A percentile compares a stretch with the other conserved stretches of the same genome.
Conservation (phyloP, 2,113 vertebrate genomes). For the Tachuris rubrigastra region DNA sequence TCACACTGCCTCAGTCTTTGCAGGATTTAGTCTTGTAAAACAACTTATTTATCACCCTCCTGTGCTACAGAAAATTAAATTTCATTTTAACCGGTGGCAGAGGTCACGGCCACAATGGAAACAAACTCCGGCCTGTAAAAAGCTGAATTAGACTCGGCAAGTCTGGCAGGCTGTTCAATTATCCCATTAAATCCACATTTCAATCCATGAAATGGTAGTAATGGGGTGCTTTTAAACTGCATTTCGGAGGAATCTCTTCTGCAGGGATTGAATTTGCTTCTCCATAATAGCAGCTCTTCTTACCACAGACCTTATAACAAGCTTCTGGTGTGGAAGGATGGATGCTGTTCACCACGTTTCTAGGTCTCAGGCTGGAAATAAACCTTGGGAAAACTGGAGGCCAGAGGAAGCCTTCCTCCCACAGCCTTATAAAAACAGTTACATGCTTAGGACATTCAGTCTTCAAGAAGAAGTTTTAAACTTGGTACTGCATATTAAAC, state of each 20-base stretch:
- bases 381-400: neutral
- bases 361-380: neutral
- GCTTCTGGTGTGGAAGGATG: neutral
- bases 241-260: neutral
- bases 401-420: neutral
- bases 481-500: neutral
- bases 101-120: neutral
- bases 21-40: neutral
- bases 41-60: neutral
- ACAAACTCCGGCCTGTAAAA: neutral
- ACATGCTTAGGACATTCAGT: neutral
- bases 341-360: neutral
- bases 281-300: neutral
- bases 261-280: neutral
- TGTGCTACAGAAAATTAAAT: neutral
- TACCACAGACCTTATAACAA: neutral
- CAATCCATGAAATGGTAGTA: neutral
- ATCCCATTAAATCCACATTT: neutral
- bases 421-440: neutral
- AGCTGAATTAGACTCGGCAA: neutral
- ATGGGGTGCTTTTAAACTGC: neutral
- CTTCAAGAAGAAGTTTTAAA: neutral
- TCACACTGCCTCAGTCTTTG: neutral
- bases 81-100: neutral
- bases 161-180: neutral